These are phyloP conservation scores for Nerophis ophidion DNA, from an alignment of 2,113 vertebrate species.

Conservation along the genomic window DNA sequence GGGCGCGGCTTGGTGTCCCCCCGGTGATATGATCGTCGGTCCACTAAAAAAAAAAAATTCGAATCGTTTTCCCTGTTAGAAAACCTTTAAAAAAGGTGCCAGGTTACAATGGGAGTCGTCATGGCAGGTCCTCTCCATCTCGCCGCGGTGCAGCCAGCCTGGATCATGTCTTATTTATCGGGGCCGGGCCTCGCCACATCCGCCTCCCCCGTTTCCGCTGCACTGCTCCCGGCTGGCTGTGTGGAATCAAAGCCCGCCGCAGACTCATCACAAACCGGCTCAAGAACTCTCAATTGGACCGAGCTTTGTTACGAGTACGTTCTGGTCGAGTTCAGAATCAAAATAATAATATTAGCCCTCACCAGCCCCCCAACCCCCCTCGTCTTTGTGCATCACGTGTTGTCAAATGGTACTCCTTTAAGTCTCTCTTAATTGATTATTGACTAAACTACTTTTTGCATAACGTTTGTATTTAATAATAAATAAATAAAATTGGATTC, in stretches of 20 bases:
- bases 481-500: too few species aligned
- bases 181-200: slow-evolving; percentile 28
- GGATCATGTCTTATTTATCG: slow-evolving; percentile 62
- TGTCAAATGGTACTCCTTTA: background rate
- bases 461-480: too few species aligned
- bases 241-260: background rate
- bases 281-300: slow-evolving; percentile 3
- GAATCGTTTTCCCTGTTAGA: background rate
- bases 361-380: slow-evolving; percentile 21
- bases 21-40: slow-evolving; percentile 16
- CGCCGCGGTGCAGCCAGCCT: slow-evolving; percentile 6
- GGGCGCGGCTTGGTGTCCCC: slow-evolving; percentile 12
- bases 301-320: slow-evolving; percentile 11
- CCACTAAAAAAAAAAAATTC: background rate
- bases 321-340: slow-evolving; percentile 5
- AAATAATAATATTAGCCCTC: slow-evolving; percentile 12
- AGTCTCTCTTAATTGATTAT: background rate
- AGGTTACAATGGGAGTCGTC: background rate
- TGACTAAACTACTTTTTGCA: too few species aligned
- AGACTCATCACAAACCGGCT: background rate
- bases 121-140: background rate
- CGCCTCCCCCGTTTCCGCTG: slow-evolving; percentile 34
- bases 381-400: background rate
- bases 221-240: slow-evolving; percentile 7
- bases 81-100: background rate